A percentile compares a stretch with the other conserved stretches of the same genome.
phyloP scores from a whole-genome alignment of 64 coral and sea anemone species.

The Platygyra sinensis region DNA sequence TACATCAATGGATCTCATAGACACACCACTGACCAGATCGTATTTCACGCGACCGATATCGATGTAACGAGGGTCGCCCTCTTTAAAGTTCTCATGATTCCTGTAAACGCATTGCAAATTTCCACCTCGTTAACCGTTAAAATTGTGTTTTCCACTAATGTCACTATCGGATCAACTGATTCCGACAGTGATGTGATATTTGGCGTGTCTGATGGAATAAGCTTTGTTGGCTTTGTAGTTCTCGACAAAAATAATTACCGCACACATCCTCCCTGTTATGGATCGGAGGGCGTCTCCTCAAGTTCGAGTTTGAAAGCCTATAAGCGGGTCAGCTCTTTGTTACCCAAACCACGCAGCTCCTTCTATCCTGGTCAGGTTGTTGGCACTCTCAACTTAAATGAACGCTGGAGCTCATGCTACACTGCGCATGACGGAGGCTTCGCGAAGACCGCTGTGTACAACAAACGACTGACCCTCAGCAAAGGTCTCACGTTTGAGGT shows the following conservation, averaged over 20 bases:
- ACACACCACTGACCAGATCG: neutral
- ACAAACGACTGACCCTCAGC: no score
- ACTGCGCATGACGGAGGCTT: no score
- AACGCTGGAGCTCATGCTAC: no score
- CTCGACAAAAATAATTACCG: neutral
- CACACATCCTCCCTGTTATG: neutral
- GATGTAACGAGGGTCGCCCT: neutral
- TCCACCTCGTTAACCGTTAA: neutral
- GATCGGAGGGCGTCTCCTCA: neutral
- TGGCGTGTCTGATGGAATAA: no score
- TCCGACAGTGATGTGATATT: slow-evolving; percentile 23
- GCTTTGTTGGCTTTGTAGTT: slow-evolving; percentile 1
- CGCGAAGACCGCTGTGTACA: no score
- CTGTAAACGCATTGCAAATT: neutral
- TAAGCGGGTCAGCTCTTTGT: neutral
- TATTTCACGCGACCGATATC: neutral
- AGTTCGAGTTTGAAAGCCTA: neutral
- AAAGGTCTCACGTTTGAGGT: no score
- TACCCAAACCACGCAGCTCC: neutral
- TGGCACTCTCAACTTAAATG: no score
- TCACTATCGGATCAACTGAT: neutral
- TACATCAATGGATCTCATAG: neutral
- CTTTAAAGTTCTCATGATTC: slow-evolving; percentile 1
- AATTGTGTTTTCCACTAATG: neutral
- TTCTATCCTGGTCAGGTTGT: no score